A percentile compares a stretch with the other conserved stretches of the same genome.
Conservation (phyloP, 2,113 vertebrate genomes). For the Bubo bubo region DNA sequence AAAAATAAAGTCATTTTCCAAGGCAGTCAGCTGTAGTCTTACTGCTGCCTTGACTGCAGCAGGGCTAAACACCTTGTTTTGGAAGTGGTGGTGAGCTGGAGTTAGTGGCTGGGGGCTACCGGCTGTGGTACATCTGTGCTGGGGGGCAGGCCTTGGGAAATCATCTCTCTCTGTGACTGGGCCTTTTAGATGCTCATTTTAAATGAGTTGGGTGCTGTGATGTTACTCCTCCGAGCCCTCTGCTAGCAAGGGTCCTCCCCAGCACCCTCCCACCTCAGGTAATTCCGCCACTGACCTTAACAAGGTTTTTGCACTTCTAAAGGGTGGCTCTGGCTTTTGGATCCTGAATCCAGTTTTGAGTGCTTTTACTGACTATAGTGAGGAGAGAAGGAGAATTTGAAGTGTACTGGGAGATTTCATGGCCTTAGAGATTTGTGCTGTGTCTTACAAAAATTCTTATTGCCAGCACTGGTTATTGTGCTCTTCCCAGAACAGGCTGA, state of each 20-base stretch:
- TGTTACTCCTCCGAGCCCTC: neutral
- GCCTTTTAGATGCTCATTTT: neutral
- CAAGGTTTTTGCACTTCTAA: accelerated
- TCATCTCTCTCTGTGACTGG: accelerated
- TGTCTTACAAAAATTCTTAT: neutral
- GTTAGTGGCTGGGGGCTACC: accelerated
- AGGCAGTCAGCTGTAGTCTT: neutral
- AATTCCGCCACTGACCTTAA: accelerated
- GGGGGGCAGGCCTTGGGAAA: neutral
- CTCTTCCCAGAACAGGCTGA: conserved; percentile 52
- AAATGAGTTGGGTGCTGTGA: accelerated
- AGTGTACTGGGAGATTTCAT: neutral
- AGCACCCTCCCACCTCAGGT: neutral
- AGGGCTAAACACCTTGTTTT: too few species aligned
- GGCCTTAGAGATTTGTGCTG: neutral
- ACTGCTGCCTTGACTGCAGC: neutral
- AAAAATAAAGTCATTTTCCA: neutral
- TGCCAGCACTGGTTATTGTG: neutral
- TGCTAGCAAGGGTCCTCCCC: neutral
- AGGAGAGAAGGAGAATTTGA: neutral
- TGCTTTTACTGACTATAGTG: neutral
- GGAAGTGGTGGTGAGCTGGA: neutral
- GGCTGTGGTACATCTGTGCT: neutral
- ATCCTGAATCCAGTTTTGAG: neutral
- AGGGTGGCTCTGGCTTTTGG: neutral